Percentiles rank a stretch among this genome's conserved stretches.
phyloP scores from a whole-genome alignment of 2,797 vertebrate genomes.

The Pangasius macronema region DNA sequence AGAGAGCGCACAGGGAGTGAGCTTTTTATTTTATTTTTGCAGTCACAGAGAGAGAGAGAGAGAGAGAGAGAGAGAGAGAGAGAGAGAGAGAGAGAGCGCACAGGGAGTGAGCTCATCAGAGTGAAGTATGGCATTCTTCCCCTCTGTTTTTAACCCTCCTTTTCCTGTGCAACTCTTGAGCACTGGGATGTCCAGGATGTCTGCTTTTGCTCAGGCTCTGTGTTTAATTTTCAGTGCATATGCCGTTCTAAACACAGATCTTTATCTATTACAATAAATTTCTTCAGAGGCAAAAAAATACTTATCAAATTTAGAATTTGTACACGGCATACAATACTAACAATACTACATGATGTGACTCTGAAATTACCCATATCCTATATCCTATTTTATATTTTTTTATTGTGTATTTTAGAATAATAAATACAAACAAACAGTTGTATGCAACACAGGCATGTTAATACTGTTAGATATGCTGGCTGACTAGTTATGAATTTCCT shows the following conservation, averaged over 20 bases:
- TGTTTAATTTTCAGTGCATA: neutral
- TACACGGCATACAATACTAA: too few species aligned
- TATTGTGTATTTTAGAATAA: neutral
- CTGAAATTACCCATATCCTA: neutral
- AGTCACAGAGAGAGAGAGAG: neutral
- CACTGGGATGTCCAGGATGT: constrained; percentile 45
- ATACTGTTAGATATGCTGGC: neutral
- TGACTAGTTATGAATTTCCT: neutral
- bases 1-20: neutral
- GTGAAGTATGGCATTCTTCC: constrained; percentile 31
- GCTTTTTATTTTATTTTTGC: neutral
- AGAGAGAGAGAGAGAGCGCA: neutral
- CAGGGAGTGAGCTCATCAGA: constrained; percentile 19
- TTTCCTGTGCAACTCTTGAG: constrained; percentile 50
- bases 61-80: neutral
- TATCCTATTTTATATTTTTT: neutral
- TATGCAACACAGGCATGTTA: neutral
- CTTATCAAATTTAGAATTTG: neutral
- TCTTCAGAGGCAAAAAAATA: neutral
- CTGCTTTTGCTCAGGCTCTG: constrained; percentile 28
- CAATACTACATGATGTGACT: neutral
- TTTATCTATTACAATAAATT: neutral
- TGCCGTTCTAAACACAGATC: neutral
- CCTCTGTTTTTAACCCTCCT: constrained; percentile 31
- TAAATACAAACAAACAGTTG: neutral